phyloP scores from a whole-genome alignment of 2,888 invertebrate species.

The Macrostomum cliftonense region DNA sequence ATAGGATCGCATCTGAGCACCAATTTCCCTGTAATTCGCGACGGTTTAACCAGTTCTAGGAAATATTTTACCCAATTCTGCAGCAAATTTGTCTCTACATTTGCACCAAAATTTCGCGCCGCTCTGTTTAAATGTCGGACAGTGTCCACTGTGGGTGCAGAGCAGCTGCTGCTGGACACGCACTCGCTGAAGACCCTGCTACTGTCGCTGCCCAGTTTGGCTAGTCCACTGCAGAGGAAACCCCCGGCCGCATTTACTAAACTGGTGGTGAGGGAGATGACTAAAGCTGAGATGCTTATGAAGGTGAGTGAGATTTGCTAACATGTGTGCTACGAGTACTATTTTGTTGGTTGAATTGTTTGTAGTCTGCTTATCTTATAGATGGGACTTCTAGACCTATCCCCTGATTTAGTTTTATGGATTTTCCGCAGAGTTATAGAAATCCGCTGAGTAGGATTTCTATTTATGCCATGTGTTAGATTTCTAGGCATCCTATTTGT shows the following conservation, averaged over 20 bases:
- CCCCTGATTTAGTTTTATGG: too few species aligned
- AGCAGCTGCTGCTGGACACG: conserved; percentile 81
- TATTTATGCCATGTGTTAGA: too few species aligned
- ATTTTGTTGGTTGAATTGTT: too few species aligned
- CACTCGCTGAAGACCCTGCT: conserved; percentile 53
- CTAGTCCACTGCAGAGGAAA: conserved; percentile 62
- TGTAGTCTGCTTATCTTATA: too few species aligned
- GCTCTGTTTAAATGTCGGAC: conserved; percentile 75
- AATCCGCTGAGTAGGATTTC: too few species aligned
- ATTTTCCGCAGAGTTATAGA: too few species aligned
- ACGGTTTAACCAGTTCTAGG: conserved; percentile 64
- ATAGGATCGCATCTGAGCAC: conserved; percentile 67
- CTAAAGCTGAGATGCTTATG: conserved; percentile 88
- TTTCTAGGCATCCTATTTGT: too few species aligned
- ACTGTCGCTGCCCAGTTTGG: conserved; percentile 76
- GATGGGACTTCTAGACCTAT: too few species aligned
- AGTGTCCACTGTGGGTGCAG: conserved; percentile 70
- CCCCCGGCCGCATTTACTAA: conserved; percentile 60
- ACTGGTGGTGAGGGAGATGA: conserved; percentile 69
- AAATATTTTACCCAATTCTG: conserved; percentile 97
- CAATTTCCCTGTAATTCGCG: conserved; percentile 67
- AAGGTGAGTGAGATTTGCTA: conserved; percentile 43
- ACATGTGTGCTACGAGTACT: too few species aligned
- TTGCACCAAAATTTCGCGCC: conserved; percentile 77
- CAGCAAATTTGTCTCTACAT: conserved; percentile 75